These are phyloP conservation scores for Campylomormyrus numenius DNA, from an alignment of 2,113 vertebrate genomes.

Conservation along the genomic window DNA sequence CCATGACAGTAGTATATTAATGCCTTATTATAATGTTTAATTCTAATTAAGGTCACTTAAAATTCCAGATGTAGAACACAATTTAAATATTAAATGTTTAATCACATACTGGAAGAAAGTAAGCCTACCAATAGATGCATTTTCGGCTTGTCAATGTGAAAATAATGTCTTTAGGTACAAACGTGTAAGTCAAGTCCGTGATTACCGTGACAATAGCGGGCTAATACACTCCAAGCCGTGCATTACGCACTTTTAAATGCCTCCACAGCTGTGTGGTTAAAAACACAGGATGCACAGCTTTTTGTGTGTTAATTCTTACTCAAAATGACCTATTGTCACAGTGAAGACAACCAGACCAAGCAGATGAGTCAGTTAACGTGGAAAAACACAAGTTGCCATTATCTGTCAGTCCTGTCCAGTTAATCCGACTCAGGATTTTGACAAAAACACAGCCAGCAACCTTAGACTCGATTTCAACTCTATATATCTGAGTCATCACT, in stretches of 20 bases:
- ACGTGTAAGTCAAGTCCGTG: background rate
- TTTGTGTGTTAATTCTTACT: background rate
- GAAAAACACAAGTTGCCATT: background rate
- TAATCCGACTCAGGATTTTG: background rate
- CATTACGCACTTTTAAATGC: background rate
- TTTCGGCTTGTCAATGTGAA: background rate
- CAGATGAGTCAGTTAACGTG: background rate
- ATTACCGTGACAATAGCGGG: background rate
- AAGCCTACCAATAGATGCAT: background rate
- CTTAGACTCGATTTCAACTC: background rate
- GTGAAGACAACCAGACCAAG: background rate
- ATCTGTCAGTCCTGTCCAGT: background rate
- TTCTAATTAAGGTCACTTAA: background rate
- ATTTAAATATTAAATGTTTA: background rate
- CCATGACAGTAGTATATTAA: background rate
- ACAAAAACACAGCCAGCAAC: background rate
- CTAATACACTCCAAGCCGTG: background rate
- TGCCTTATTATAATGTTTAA: background rate
- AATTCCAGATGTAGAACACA: background rate
- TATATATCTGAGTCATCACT: background rate
- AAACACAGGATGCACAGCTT: background rate
- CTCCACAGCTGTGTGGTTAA: background rate
- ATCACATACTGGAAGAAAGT: background rate
- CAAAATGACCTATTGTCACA: background rate
- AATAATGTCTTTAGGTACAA: background rate